Evolutionary conservation across 2,113 vertebrate species (phyloP).

Genomic region (Sebastes schlegelii): DNA sequence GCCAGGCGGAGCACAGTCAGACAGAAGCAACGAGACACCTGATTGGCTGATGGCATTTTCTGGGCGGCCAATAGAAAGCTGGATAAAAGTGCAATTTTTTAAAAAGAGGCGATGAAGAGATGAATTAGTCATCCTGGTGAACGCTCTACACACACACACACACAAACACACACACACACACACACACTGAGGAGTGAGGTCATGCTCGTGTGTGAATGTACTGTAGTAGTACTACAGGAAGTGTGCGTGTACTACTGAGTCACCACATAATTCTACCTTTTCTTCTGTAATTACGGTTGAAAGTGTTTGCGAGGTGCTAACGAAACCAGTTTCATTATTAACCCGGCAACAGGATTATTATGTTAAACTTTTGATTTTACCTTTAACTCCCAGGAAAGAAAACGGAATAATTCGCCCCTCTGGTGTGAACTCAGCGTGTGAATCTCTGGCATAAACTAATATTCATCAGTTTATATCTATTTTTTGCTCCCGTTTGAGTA

Average conservation of each 20-base stretch:
- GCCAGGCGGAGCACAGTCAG: constrained; percentile 16
- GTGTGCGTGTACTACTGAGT: neutral
- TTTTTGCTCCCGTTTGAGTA: too few species aligned
- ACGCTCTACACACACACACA: constrained; percentile 9
- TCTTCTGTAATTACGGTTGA: too few species aligned
- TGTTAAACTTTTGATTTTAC: too few species aligned
- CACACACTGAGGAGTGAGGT: neutral
- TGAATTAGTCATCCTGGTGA: constrained; percentile 34
- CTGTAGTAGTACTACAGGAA: neutral
- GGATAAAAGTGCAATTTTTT: constrained; percentile 30
- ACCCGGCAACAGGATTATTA: too few species aligned
- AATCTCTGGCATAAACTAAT: too few species aligned
- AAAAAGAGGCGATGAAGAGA: constrained; percentile 20
- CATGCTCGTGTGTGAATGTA: neutral
- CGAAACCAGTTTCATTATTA: too few species aligned
- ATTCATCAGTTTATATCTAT: too few species aligned
- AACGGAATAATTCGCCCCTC: too few species aligned
- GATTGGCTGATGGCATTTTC: constrained; percentile 38
- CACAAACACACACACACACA: constrained; percentile 32
- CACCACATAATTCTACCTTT: neutral
- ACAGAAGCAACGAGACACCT: neutral
- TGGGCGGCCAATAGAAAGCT: constrained; percentile 16
- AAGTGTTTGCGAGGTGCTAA: too few species aligned
- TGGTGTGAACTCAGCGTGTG: too few species aligned
- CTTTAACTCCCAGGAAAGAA: too few species aligned